Evolutionary conservation across 1,140 invertebrate species (phyloP), one percentile per base, ranked within the genome.

Genomic region (Achroia grisella): DNA sequence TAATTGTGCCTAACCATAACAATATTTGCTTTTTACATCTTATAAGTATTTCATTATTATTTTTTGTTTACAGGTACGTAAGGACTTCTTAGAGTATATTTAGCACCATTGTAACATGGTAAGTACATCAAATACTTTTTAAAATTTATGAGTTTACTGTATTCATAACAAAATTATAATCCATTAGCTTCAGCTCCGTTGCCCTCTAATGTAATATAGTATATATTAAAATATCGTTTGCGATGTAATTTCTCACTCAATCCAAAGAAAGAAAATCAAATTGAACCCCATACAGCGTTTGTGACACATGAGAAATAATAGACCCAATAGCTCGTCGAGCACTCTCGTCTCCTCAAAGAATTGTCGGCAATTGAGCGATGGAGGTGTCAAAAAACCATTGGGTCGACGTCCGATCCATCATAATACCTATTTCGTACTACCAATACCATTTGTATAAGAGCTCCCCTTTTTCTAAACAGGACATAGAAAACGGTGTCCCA

Each of bases 361-460:
- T 81, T 66, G 70, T 69, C 58, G 71, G 54, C 62, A 46, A 82
- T 82, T 82, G 78, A 82, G 64, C 69, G 79, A 83, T 83, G 72
- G 65, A 56, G 51, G 59, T 67, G 68, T 65, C 76, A 67, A 80
- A 78, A 77, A 66, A 70, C 71, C 70, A 75, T 78, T 62, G 70
- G 72, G 54, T 65, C 63, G 72, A 71, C 68, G 59, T 60, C 69
- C 62, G 56, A 83, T 83, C 79, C 76, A 83, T 83, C 76, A 80
- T 80, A 77, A 45, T 52, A 43, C 60, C 65, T 65, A 71, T 77
- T 75, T 62, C 66, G 62, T 62, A 63, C 59, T 48, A 44, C 44
- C 39, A 32, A 36, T 32, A 41, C 74, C 69, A 72, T 8, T 61
- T 48, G 42, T 53, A 12, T n/a, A 8, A 52, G 75, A 68, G 43